These are phyloP conservation scores for Microcebus jonahi DNA, from an alignment of 2,113 vertebrate species.

Conservation along the genomic window DNA sequence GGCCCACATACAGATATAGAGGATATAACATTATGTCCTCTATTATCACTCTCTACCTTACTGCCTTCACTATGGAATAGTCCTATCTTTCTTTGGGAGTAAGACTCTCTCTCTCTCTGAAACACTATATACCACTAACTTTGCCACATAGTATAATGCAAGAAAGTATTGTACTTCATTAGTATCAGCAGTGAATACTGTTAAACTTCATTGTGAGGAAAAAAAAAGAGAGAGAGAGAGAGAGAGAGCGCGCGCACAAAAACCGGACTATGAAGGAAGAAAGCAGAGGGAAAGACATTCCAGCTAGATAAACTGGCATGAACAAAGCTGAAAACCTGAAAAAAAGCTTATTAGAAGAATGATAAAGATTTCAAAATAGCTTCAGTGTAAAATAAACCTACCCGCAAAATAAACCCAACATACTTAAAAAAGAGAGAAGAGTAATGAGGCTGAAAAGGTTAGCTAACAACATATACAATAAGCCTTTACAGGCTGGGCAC, in stretches of 20 bases:
- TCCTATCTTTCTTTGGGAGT: neutral
- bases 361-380: neutral
- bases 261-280: neutral
- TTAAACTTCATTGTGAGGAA: neutral
- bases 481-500: neutral
- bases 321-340: neutral
- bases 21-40: neutral
- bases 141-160: neutral
- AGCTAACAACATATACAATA: neutral
- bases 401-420: neutral
- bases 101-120: neutral
- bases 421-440: neutral
- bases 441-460: neutral
- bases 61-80: neutral
- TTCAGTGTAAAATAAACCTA: neutral
- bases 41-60: neutral
- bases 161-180: neutral
- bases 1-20: neutral
- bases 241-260: too few species aligned
- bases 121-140: neutral
- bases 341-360: neutral
- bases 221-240: neutral
- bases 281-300: neutral
- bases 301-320: neutral
- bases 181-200: neutral